Evolutionary conservation across 2,113 vertebrate species (phyloP), one percentile per base, ranked within the genome.

Genomic region (Brienomyrus longianalis): DNA sequence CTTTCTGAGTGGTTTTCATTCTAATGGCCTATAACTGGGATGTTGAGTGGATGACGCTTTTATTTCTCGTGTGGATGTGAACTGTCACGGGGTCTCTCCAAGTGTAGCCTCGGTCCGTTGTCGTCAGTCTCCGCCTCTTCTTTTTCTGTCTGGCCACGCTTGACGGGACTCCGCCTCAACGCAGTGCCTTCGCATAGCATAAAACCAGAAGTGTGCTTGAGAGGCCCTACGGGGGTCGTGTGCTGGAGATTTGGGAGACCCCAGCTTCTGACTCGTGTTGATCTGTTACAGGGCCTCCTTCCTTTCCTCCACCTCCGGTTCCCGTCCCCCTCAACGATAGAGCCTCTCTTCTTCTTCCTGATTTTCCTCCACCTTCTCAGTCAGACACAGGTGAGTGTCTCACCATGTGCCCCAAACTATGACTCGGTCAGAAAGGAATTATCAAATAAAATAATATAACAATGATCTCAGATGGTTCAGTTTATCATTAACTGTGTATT

Each of bases 231-330:
- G 35, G 70, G 70, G 70, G 13, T 19, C 70, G 19, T 39, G 35
- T 77, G 62, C n/a, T 19, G 74, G 35, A 8, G 35, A 39, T 8
- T 19, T 21, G 83, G 7, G 45, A 17, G 51, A 54, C 8, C 27
- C 56, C 39, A 1, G 19, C 27, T 45, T 17, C 47, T 89, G 89
- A 89, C 35, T 4, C 8, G 11, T 27, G 56, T 77, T 83, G 23
- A 35, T 51, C 86, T 88, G 23, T 88, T 84, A 45, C 86, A 90
- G 90, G 54, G 43, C 45, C 86, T 1, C 51, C 86, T 0, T 88
- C 86, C n/a, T 39, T 56, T 27, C 13, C 86, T n/a, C 70, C 74
- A 0, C 35, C 39, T 59, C 70, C 86, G 0, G 54, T n/a, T 43
- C 74, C 70, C 0, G 35, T 10, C 27, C 13, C 43, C 39, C 8